phyloP scores from a whole-genome alignment of 2,113 vertebrate species.

The Leucoraja erinaceus region DNA sequence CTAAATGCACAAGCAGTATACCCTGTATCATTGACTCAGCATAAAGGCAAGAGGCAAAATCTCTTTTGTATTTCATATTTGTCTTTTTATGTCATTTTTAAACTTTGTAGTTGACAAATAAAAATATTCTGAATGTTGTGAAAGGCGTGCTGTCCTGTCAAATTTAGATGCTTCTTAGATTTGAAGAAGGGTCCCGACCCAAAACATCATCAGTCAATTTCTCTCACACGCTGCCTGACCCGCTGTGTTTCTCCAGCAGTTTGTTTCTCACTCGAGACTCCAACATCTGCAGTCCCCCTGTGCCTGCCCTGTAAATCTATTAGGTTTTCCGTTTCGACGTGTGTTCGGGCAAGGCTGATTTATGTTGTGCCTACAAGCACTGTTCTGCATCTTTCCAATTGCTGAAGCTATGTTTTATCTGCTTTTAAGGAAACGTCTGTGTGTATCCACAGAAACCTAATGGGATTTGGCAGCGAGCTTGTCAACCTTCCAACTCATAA shows the following conservation, averaged over 20 bases:
- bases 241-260: no score
- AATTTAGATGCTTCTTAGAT: not conserved
- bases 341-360: not conserved
- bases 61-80: not conserved
- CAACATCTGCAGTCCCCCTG: no score
- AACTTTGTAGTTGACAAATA: not conserved
- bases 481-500: not conserved
- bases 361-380: not conserved
- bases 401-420: not conserved
- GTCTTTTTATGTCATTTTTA: not conserved
- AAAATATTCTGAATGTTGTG: not conserved
- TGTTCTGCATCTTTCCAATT: not conserved
- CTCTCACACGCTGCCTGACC: no score
- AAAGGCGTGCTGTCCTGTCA: not conserved
- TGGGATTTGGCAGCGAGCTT: not conserved
- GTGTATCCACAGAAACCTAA: not conserved
- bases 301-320: not conserved
- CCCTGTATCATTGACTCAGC: not conserved
- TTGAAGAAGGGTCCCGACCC: no score
- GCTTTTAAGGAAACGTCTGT: not conserved
- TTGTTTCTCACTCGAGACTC: no score
- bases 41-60: not conserved
- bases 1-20: not conserved
- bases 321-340: not conserved
- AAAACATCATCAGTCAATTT: no score